Conservation (phyloP, 2,113 vertebrate species). For the Carassius gibelio region DNA sequence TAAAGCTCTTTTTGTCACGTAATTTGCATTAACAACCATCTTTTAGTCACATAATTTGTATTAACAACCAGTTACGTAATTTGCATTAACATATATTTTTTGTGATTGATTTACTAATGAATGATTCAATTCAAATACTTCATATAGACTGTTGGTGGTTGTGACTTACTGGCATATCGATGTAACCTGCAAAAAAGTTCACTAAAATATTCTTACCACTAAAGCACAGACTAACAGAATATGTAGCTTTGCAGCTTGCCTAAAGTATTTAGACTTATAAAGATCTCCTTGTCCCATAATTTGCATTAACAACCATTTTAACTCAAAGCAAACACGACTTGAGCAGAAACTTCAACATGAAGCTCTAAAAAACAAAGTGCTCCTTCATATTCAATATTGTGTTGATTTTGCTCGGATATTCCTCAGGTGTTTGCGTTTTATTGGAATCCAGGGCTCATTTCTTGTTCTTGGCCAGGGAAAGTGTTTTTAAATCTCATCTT, state of each 20-base stretch:
- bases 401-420: conserved; percentile 25
- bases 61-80: background rate
- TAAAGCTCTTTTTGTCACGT: too few relatives aligned
- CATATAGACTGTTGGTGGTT: too few relatives aligned
- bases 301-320: background rate
- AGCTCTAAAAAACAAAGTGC: background rate
- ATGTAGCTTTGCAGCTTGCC: background rate
- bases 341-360: background rate
- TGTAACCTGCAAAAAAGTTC: too few relatives aligned
- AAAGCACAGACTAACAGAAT: background rate
- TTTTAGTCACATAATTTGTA: background rate
- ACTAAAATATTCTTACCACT: too few relatives aligned
- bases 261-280: background rate
- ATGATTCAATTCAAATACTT: too few relatives aligned
- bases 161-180: too few relatives aligned
- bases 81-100: background rate
- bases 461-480: conserved; percentile 36
- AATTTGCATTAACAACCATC: too few relatives aligned
- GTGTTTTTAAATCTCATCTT: conserved; percentile 44
- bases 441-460: conserved; percentile 29
- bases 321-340: conserved; percentile 5
- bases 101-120: too few relatives aligned
- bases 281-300: background rate
- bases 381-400: conserved; percentile 34
- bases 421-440: conserved; percentile 44